Percentiles rank a stretch among this genome's conserved stretches.
phyloP scores from a whole-genome alignment of 2,888 invertebrate genomes.

The Nudaria mundana region DNA sequence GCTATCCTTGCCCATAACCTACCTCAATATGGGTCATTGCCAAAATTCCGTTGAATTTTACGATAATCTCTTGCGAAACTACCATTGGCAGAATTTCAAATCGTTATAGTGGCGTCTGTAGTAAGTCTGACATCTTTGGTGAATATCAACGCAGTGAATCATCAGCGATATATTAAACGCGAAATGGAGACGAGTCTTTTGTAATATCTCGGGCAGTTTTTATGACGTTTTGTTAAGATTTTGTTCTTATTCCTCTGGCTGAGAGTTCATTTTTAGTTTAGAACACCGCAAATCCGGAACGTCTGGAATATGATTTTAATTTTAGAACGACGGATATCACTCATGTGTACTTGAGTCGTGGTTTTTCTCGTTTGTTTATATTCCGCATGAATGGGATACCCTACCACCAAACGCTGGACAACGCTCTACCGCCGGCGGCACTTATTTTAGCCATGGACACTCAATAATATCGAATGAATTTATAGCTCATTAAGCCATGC shows the following conservation, averaged over 20 bases:
- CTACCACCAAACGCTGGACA: too few relatives aligned
- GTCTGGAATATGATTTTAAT: constrained; percentile 55
- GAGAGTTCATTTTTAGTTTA: constrained; percentile 48
- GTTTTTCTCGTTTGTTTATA: constrained; percentile 55
- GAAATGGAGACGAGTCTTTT: constrained; percentile 45
- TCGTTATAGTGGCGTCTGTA: constrained; percentile 69
- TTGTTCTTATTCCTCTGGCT: constrained; percentile 35
- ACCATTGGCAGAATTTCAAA: constrained; percentile 79
- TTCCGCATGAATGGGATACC: constrained; percentile 70
- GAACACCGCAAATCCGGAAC: constrained; percentile 29
- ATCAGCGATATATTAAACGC: constrained; percentile 35
- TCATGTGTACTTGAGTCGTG: constrained; percentile 37
- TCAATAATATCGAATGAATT: constrained; percentile 62
- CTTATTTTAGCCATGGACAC: constrained; percentile 48
- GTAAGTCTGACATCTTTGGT: constrained; percentile 67
- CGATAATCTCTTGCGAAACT: constrained; percentile 71
- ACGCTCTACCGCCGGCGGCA: constrained; percentile 37
- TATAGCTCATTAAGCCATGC: constrained; percentile 59
- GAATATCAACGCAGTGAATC: constrained; percentile 50
- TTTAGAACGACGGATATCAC: constrained; percentile 73
- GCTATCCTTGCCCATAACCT: constrained; percentile 64
- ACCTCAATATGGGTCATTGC: constrained; percentile 72
- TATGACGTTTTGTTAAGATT: too few relatives aligned
- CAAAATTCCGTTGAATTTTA: constrained; percentile 66
- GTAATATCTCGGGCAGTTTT: too few relatives aligned